Evolutionary conservation across 2,113 vertebrate species (phyloP).

Genomic region (Psammodynastes pulverulentus): DNA sequence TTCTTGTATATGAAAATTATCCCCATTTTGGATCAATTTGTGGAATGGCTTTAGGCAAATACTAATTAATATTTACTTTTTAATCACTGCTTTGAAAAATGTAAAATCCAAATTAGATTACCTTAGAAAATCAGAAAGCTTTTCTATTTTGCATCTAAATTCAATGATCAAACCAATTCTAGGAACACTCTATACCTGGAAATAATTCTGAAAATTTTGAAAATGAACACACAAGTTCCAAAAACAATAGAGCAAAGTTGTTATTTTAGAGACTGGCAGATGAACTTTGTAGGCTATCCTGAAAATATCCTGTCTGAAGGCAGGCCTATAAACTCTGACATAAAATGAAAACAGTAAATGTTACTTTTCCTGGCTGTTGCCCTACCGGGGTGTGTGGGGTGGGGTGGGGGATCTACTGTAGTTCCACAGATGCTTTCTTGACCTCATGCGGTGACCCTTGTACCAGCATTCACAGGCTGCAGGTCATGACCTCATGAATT

Average conservation of each 20-base stretch:
- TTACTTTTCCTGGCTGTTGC: constrained; percentile 28
- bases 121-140: neutral
- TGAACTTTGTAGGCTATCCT: neutral
- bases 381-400: no score
- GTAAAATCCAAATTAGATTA: neutral
- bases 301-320: constrained; percentile 22
- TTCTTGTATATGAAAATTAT: neutral
- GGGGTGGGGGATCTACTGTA: constrained; percentile 29
- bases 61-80: neutral
- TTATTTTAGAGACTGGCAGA: neutral
- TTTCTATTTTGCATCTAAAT: neutral
- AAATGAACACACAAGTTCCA: neutral
- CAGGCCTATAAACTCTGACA: constrained; percentile 9
- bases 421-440: constrained; percentile 53
- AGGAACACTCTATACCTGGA: neutral
- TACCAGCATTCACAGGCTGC: constrained; percentile 65
- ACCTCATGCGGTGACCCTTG: constrained; percentile 67
- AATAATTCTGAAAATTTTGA: neutral
- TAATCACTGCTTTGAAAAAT: neutral
- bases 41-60: neutral
- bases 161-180: neutral
- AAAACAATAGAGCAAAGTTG: neutral
- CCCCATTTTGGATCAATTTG: neutral
- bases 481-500: constrained; percentile 70
- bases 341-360: constrained; percentile 21